Conservation (phyloP, 2,797 vertebrate species). For the Euthynnus affinis region DNA sequence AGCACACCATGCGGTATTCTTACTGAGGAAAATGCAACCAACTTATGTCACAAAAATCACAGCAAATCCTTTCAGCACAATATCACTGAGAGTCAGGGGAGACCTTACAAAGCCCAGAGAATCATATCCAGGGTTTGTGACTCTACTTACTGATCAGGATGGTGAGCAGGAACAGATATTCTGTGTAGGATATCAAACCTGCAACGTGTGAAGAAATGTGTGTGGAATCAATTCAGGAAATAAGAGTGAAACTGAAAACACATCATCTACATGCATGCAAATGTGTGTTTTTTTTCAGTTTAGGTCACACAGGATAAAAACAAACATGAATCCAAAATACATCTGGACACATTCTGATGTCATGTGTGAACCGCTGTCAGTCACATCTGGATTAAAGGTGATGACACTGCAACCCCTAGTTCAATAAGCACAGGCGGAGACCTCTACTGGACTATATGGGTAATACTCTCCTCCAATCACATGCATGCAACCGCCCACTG, state of each 20-base stretch:
- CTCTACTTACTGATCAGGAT: slow-evolving; percentile 94
- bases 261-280: neutral
- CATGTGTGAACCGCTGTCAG: neutral
- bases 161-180: slow-evolving; percentile 97
- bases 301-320: too few relatives aligned
- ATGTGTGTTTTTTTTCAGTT: neutral
- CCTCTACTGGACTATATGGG: too few relatives aligned
- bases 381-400: neutral
- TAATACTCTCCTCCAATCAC: too few relatives aligned
- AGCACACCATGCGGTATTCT: neutral
- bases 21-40: neutral
- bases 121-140: neutral
- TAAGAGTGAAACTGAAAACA: neutral
- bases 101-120: neutral
- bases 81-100: neutral
- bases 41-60: neutral
- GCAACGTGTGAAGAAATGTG: slow-evolving; percentile 56
- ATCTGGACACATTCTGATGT: neutral
- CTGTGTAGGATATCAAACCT: slow-evolving; percentile 97
- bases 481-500: too few relatives aligned
- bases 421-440: too few relatives aligned
- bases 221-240: neutral
- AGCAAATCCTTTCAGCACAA: slow-evolving; percentile 8
- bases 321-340: neutral
- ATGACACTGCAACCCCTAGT: too few relatives aligned